Conservation (phyloP, 2,888 invertebrate species). For the Epinotia brunnichana region DNA sequence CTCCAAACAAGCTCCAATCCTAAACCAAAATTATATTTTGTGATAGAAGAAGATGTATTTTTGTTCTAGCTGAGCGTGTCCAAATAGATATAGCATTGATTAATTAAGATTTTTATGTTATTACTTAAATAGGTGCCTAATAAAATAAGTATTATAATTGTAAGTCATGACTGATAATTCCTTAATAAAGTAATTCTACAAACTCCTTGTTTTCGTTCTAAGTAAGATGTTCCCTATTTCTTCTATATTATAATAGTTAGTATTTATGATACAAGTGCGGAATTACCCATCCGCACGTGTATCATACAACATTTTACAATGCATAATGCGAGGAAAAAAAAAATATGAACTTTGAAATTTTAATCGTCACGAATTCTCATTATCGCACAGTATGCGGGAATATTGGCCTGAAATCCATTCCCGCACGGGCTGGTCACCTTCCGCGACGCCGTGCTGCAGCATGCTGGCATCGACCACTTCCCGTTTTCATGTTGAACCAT, state of each 20-base stretch:
- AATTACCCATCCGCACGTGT: too few relatives aligned
- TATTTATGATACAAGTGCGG: too few relatives aligned
- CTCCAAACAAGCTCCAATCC: not conserved
- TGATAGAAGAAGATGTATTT: not conserved
- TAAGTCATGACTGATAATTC: slow-evolving; percentile 22
- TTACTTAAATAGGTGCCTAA: not conserved
- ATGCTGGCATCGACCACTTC: too few relatives aligned
- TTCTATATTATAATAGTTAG: not conserved
- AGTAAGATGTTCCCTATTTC: not conserved
- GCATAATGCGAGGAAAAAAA: too few relatives aligned
- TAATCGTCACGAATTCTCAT: too few relatives aligned
- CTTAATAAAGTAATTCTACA: slow-evolving; percentile 24
- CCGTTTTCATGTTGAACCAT: too few relatives aligned
- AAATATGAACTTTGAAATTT: too few relatives aligned
- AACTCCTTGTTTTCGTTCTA: not conserved
- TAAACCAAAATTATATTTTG: not conserved
- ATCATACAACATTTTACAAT: too few relatives aligned
- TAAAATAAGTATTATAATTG: slow-evolving; percentile 1
- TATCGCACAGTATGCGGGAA: too few relatives aligned
- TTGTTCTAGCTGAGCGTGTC: not conserved
- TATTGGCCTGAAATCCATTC: too few relatives aligned
- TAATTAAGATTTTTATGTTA: slow-evolving; percentile 11
- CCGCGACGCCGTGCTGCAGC: too few relatives aligned
- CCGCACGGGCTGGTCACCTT: too few relatives aligned
- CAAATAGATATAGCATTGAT: slow-evolving; percentile 3